Evolutionary conservation across 1,140 invertebrate species (phyloP).

Genomic region (Mamestra configurata): DNA sequence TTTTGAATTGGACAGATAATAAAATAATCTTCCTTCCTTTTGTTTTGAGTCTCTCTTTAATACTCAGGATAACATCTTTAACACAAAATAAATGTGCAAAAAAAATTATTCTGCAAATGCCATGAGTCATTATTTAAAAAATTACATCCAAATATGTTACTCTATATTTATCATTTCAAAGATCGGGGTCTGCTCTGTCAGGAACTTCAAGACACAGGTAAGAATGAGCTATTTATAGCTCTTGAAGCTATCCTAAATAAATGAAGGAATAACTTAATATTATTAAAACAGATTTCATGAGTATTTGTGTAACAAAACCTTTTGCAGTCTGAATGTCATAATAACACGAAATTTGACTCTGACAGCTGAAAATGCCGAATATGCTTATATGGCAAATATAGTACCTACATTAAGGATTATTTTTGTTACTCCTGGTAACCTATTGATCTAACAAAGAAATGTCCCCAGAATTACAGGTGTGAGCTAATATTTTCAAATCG

Average conservation of each 20-base stretch:
- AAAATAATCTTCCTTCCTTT: too few species aligned
- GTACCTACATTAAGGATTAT: background rate
- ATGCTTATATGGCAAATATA: constrained; percentile 16
- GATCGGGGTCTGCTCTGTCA: background rate
- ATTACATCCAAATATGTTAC: background rate
- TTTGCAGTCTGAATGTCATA: constrained; percentile 5
- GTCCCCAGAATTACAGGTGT: constrained; percentile 7
- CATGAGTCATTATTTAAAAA: too few species aligned
- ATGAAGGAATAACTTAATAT: constrained; percentile 24
- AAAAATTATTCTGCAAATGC: too few species aligned
- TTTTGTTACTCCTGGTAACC: background rate
- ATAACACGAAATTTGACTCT: constrained; percentile 41
- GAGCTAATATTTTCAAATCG: constrained; percentile 50
- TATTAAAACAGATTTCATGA: background rate
- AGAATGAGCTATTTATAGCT: constrained; percentile 12
- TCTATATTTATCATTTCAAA: background rate
- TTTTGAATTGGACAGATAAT: too few species aligned
- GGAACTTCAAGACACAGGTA: constrained; percentile 27
- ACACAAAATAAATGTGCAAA: too few species aligned
- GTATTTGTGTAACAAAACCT: background rate
- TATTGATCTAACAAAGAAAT: background rate
- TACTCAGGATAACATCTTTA: too few species aligned
- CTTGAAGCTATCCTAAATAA: background rate
- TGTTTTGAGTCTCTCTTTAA: too few species aligned
- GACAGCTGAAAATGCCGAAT: background rate